A percentile compares a stretch with the other conserved stretches of the same genome.
Conservation (phyloP, 2,797 vertebrate genomes). For the Acanthis flammea region DNA sequence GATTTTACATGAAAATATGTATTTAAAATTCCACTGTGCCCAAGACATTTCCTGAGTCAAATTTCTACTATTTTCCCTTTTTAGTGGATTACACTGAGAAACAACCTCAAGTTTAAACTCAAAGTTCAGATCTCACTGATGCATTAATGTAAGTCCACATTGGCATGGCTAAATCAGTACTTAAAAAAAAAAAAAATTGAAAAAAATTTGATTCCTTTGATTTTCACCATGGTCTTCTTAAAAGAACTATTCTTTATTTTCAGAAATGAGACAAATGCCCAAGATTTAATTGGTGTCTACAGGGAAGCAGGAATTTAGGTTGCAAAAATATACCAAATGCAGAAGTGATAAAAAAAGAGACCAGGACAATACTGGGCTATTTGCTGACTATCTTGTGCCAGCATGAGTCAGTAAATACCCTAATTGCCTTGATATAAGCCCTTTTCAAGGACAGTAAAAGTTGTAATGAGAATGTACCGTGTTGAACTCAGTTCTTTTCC, state of each 20-base stretch:
- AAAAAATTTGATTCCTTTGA: background rate
- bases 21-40: background rate
- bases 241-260: background rate
- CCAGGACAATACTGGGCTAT: background rate
- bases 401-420: background rate
- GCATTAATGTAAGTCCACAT: background rate
- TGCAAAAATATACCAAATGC: background rate
- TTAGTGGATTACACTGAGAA: background rate
- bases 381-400: background rate
- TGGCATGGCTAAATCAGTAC: background rate
- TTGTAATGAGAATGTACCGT: background rate
- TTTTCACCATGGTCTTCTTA: background rate
- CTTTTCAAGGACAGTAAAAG: background rate
- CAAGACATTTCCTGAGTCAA: background rate
- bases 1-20: background rate
- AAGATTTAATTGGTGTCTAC: constrained; percentile 5
- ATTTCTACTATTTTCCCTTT: background rate
- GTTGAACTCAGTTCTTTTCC: background rate
- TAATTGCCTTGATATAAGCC: constrained; percentile 5
- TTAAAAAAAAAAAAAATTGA: background rate
- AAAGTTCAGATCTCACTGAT: background rate
- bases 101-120: background rate
- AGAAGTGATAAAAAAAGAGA: background rate
- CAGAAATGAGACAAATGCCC: background rate
- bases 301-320: background rate